phyloP scores from a whole-genome alignment of 2,888 invertebrate species.

The Diarsia mendica region DNA sequence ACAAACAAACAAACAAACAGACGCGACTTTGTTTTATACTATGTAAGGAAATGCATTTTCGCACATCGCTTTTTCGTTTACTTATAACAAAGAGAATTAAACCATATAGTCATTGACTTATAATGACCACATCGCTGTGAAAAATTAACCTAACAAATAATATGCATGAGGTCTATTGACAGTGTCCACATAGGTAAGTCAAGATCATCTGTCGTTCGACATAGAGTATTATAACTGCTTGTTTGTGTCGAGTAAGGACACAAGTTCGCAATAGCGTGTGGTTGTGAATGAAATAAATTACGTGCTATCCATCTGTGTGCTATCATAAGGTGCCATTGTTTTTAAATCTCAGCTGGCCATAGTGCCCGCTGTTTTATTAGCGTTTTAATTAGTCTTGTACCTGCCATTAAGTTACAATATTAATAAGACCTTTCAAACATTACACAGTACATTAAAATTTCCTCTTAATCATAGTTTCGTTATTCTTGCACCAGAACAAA shows the following conservation, averaged over 20 bases:
- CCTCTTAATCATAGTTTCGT: no score
- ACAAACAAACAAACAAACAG: no score
- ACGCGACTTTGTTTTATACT: no score
- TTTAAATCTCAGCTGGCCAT: not conserved
- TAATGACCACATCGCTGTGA: not conserved
- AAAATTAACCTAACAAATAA: conserved; percentile 14
- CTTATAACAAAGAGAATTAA: no score
- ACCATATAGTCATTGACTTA: no score
- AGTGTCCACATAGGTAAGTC: not conserved
- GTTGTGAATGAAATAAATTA: conserved; percentile 17
- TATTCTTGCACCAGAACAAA: not conserved
- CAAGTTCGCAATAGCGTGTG: conserved; percentile 5
- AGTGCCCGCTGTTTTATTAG: not conserved
- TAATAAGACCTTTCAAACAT: not conserved
- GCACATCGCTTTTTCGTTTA: not conserved
- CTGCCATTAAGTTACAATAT: not conserved
- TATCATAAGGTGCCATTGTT: conserved; percentile 34
- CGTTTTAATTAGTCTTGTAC: not conserved
- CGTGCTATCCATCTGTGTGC: conserved; percentile 1
- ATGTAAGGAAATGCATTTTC: no score
- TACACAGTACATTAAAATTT: not conserved
- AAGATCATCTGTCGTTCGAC: not conserved
- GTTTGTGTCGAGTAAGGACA: not conserved
- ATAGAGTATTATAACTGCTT: conserved; percentile 2
- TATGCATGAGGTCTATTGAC: not conserved